phyloP scores from a whole-genome alignment of 2,888 invertebrate species.

The Thecocarcelia acutangulata region DNA sequence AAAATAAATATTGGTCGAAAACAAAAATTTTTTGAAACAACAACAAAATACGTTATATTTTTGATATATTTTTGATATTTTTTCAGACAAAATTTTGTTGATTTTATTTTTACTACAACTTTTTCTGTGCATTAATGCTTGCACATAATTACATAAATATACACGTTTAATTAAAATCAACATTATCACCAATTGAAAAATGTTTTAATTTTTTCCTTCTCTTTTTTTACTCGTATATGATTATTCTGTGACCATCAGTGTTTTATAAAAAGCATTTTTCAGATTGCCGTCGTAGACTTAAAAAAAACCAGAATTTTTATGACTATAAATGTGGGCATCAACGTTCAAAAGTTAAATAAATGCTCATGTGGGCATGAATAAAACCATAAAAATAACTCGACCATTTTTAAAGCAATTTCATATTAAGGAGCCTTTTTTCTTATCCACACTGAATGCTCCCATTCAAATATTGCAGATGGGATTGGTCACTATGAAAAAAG shows the following conservation, averaged over 20 bases:
- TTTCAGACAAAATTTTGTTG: too few relatives aligned
- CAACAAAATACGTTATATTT: too few relatives aligned
- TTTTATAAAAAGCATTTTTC: neutral
- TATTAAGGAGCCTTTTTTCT: slow-evolving; percentile 2
- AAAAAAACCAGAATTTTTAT: neutral
- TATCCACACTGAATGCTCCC: too few relatives aligned
- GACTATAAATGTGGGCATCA: slow-evolving; percentile 5
- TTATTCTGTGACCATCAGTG: neutral
- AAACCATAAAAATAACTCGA: slow-evolving; percentile 64
- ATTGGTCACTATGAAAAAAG: neutral
- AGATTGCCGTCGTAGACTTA: neutral
- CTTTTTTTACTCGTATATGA: neutral
- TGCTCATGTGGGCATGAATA: slow-evolving; percentile 54
- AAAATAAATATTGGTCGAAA: too few relatives aligned
- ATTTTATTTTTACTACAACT: too few relatives aligned
- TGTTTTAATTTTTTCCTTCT: too few relatives aligned
- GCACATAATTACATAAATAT: too few relatives aligned
- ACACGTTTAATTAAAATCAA: too few relatives aligned
- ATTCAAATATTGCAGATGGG: neutral
- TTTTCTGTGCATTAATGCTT: too few relatives aligned
- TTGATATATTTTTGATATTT: too few relatives aligned
- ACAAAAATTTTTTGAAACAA: too few relatives aligned
- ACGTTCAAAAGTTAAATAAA: slow-evolving; percentile 53
- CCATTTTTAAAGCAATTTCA: slow-evolving; percentile 63
- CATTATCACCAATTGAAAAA: too few relatives aligned